Conservation (phyloP, 1,140 invertebrate genomes). For the Dryas iulia region DNA sequence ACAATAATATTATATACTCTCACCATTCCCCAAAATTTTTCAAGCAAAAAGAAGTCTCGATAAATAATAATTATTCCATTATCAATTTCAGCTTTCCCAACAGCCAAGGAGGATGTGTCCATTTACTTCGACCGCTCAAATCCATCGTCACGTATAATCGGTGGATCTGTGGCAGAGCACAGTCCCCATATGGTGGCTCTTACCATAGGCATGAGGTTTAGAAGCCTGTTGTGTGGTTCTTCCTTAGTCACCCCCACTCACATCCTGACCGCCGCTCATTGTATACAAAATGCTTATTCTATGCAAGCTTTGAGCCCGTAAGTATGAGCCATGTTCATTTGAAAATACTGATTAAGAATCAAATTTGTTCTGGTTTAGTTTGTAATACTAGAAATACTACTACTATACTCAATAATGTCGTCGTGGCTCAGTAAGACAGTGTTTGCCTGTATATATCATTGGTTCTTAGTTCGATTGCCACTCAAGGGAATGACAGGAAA, state of each 20-base stretch:
- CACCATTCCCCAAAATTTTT: too few species aligned
- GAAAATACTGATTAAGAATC: too few species aligned
- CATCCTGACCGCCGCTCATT: slow-evolving; percentile 65
- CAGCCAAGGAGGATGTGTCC: slow-evolving; percentile 35
- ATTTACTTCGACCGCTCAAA: slow-evolving; percentile 47
- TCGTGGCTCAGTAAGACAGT: too few species aligned
- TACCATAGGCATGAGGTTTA: slow-evolving; percentile 36
- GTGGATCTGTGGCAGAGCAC: slow-evolving; percentile 40
- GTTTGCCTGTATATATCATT: too few species aligned
- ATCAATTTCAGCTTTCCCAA: slow-evolving; percentile 5
- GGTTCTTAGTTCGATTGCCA: too few species aligned
- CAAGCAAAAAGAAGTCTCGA: too few species aligned
- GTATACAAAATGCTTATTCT: slow-evolving; percentile 32
- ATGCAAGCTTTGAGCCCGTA: neutral
- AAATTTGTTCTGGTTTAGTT: too few species aligned
- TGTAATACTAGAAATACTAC: too few species aligned
- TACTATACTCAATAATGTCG: too few species aligned
- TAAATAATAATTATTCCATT: too few species aligned
- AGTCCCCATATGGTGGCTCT: slow-evolving; percentile 57
- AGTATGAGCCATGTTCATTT: too few species aligned
- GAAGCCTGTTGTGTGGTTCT: slow-evolving; percentile 53
- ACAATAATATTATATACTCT: neutral
- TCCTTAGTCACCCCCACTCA: slow-evolving; percentile 45
- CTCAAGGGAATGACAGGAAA: too few species aligned
- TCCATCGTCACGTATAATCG: slow-evolving; percentile 43